phyloP scores from a whole-genome alignment of 2,113 vertebrate genomes.

The Rallus limicola region DNA sequence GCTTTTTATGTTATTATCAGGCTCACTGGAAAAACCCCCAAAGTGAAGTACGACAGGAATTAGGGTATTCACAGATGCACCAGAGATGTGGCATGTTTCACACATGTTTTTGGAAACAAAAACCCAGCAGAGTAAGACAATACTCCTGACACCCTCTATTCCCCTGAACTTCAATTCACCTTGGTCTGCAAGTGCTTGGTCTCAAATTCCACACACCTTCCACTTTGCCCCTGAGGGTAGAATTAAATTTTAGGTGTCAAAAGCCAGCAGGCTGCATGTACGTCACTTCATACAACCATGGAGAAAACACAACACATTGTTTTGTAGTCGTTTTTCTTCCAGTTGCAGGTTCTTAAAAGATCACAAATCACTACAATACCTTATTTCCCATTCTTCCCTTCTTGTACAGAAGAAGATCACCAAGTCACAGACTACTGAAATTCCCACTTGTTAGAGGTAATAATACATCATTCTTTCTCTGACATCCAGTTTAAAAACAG shows the following conservation, averaged over 20 bases:
- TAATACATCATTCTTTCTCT: background rate
- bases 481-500: accelerated
- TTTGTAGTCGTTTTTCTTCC: accelerated
- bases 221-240: background rate
- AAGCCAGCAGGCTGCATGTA: background rate
- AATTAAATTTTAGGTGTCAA: background rate
- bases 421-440: background rate
- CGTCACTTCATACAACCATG: background rate
- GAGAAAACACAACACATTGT: background rate
- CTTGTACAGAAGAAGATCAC: accelerated
- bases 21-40: background rate
- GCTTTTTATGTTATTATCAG: background rate
- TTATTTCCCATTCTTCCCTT: background rate
- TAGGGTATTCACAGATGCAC: background rate
- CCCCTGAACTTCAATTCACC: background rate
- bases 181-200: background rate
- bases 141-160: background rate
- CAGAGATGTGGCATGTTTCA: background rate
- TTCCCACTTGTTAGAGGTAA: background rate
- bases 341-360: background rate
- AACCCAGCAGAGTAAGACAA: background rate
- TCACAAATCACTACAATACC: background rate
- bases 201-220: background rate
- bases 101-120: background rate
- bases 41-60: background rate